Evolutionary conservation across 2,888 invertebrate species (phyloP).

Genomic region (Pilophorus perplexus): DNA sequence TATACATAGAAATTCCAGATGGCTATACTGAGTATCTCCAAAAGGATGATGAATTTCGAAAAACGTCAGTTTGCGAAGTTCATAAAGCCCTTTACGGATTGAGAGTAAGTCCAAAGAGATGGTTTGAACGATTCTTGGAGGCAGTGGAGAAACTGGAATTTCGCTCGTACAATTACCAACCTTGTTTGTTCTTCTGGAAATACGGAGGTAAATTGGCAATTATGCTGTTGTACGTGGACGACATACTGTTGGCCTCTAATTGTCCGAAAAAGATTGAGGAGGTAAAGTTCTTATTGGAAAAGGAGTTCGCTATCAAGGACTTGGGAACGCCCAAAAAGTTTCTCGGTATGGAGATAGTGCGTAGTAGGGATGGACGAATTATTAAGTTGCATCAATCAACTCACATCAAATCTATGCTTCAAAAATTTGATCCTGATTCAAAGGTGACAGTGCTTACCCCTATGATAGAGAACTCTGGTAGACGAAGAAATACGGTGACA

Average conservation of each 20-base stretch:
- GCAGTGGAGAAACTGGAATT: neutral
- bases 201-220: neutral
- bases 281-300: neutral
- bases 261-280: neutral
- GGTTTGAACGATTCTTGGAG: neutral
- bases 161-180: constrained; percentile 14
- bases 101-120: constrained; percentile 18
- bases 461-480: too few species aligned
- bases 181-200: constrained; percentile 14
- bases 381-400: neutral
- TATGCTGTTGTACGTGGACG: constrained; percentile 4
- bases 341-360: constrained; percentile 2
- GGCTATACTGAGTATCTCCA: neutral
- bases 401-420: neutral
- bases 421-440: neutral
- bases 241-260: neutral
- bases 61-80: neutral
- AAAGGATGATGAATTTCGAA: neutral
- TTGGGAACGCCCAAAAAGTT: constrained; percentile 1
- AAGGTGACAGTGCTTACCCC: neutral
- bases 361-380: neutral
- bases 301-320: neutral
- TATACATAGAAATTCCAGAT: constrained; percentile 26
- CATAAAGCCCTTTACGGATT: constrained; percentile 1
- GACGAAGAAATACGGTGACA: too few species aligned